Evolutionary conservation across 2,888 invertebrate species (phyloP).

Genomic region (Heliconius aoede): DNA sequence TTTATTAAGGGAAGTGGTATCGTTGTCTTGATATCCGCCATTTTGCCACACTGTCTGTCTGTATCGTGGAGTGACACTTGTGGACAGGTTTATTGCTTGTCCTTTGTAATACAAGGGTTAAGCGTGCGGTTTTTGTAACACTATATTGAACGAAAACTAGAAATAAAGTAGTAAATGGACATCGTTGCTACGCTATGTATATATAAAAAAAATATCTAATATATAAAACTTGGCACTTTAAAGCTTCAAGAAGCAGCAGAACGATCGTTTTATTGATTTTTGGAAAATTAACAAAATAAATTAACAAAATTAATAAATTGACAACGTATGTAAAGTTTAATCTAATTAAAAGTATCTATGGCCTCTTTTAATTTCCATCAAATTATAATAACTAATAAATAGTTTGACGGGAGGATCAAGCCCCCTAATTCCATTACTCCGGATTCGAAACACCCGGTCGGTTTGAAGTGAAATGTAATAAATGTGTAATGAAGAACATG

Average conservation of each 20-base stretch:
- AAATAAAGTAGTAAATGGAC: neutral
- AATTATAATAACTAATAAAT: conserved; percentile 19
- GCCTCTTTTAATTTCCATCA: neutral
- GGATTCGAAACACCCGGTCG: conserved; percentile 4
- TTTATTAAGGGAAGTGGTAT: conserved; percentile 77
- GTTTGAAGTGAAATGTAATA: conserved; percentile 29
- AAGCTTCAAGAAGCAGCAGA: neutral
- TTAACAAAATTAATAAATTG: neutral
- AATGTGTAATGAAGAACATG: conserved; percentile 53
- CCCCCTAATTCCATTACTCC: conserved; percentile 10
- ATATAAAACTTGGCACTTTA: neutral
- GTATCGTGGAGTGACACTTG: conserved; percentile 69
- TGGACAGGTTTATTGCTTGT: conserved; percentile 38
- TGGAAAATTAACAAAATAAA: neutral
- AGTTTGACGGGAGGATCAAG: conserved; percentile 13
- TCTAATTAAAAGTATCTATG: neutral
- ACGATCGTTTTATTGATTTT: neutral
- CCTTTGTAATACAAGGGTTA: conserved; percentile 50
- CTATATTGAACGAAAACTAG: conserved; percentile 7
- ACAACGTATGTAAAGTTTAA: neutral
- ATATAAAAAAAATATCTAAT: too few relatives aligned
- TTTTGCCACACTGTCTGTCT: conserved; percentile 63
- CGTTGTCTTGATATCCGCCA: conserved; percentile 55
- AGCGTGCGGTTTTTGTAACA: conserved; percentile 16
- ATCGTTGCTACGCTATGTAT: neutral